phyloP scores from a whole-genome alignment of 2,113 vertebrate species.

The Callithrix jacchus region DNA sequence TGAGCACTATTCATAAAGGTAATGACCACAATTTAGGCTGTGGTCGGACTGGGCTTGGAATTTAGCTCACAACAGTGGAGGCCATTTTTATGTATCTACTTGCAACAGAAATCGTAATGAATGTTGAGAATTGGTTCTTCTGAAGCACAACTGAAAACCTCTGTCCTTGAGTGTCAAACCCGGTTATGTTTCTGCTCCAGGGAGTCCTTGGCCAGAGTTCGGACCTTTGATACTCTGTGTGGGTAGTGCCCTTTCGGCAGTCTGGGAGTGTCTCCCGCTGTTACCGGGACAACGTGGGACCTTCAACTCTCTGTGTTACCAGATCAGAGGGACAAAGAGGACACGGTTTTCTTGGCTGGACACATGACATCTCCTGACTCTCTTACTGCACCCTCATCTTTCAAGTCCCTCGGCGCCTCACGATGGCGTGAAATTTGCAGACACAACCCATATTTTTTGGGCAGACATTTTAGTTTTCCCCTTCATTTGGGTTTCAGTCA shows the following conservation, averaged over 20 bases:
- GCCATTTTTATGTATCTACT: not conserved
- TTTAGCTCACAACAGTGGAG: not conserved
- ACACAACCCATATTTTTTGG: slow-evolving; percentile 43
- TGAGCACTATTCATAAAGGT: slow-evolving; percentile 16
- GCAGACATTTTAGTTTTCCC: not conserved
- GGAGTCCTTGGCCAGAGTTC: not conserved
- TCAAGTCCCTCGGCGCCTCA: too few species aligned
- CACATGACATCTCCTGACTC: not conserved
- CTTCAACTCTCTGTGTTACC: not conserved
- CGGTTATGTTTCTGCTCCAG: not conserved
- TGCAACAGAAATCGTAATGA: not conserved
- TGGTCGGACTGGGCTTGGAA: not conserved
- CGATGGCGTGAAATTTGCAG: slow-evolving; percentile 24
- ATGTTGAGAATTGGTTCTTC: not conserved
- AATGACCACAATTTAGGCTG: not conserved
- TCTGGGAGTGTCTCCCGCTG: not conserved
- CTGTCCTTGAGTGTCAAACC: not conserved
- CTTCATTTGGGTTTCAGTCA: slow-evolving; percentile 26
- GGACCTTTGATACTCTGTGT: not conserved
- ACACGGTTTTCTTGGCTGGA: slow-evolving; percentile 50
- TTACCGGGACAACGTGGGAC: not conserved
- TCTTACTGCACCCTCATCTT: too few species aligned
- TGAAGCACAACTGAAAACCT: not conserved
- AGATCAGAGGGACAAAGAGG: slow-evolving; percentile 13
- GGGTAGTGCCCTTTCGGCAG: not conserved